Evolutionary conservation across 2,113 vertebrate species (phyloP), one percentile per base, ranked within the genome.

Genomic region (Psilopsiagon aurifrons): DNA sequence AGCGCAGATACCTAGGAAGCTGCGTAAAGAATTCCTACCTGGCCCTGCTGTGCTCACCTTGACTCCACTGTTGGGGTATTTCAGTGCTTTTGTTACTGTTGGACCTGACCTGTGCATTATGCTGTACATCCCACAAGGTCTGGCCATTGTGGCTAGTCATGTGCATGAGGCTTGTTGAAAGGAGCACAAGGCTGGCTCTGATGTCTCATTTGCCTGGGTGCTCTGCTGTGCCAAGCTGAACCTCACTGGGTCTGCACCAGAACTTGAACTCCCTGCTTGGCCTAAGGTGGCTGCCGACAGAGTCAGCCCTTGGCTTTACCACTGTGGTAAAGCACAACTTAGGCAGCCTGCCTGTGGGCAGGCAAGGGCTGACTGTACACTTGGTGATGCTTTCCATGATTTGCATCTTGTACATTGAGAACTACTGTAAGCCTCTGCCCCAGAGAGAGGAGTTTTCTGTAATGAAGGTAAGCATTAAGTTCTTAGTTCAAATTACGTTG

Each of bases 311-410:
- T 41, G 37, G n/a, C n/a, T 85, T 62, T 81, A 3, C n/a, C 59
- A 52, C 68, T 62, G 29, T 14, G 63, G 27, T 63, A 49, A 16
- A 12, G 43, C 2, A 0, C 37, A n/a, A 2, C 35, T 17, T 28
- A 28, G 10, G 1, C 0, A 0, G 49, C 2, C 39, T 59, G 55
- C 39, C 37, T 27, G 4, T 11, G n/a, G 7, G 18, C 47, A 27
- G 25, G 49, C 24, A 18, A 11, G 69, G 51, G 37, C 35, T 93
- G 16, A 3, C 43, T 64, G 31, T 17, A 27, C 5, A 6, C 49
- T 75, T 4, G 31, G 39, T 70, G 82, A 24, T 35, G 25, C n/a
- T 62, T 80, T 28, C 62, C 8, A 5, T 71, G 44, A 63, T 59
- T 92, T 68, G 74, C 18, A 5, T 41, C 91, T 74, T 47, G 60